These are phyloP conservation scores for Chloropsis hardwickii DNA, from an alignment of 2,113 vertebrate genomes.

Conservation along the genomic window DNA sequence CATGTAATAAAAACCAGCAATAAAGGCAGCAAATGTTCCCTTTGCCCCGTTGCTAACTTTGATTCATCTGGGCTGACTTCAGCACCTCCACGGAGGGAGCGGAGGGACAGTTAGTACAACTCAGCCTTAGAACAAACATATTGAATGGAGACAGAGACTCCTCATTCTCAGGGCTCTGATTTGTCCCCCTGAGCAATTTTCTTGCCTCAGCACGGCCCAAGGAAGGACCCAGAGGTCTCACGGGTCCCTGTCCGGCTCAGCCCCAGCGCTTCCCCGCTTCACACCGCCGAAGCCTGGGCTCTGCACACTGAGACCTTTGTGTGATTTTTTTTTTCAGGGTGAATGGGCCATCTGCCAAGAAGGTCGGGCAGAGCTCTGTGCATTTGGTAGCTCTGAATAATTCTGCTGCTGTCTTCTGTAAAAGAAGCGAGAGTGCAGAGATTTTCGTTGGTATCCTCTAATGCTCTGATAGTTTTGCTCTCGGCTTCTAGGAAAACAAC, in stretches of 20 bases:
- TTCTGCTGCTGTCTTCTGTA: slow-evolving; percentile 5
- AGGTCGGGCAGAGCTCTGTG: neutral
- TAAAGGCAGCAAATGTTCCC: slow-evolving; percentile 31
- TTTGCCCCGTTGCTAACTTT: neutral
- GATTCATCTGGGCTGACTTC: slow-evolving; percentile 43
- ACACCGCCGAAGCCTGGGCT: neutral
- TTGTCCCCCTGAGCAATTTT: neutral
- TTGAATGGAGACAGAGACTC: neutral
- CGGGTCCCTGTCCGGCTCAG: neutral
- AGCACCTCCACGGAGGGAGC: slow-evolving; percentile 29
- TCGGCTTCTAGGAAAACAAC: neutral
- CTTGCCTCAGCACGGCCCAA: neutral
- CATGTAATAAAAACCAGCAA: slow-evolving; percentile 26
- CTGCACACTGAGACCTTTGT: slow-evolving; percentile 58
- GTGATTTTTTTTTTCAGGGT: neutral
- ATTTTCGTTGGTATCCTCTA: slow-evolving; percentile 3
- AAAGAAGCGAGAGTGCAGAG: neutral
- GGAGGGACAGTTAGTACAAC: slow-evolving; percentile 7
- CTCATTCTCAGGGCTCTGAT: neutral
- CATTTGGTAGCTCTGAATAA: slow-evolving; percentile 7
- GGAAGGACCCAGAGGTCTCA: neutral
- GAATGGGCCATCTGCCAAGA: slow-evolving; percentile 36
- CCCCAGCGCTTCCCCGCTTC: neutral
- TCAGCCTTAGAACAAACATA: neutral
- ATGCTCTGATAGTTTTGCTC: neutral